A percentile compares a stretch with the other conserved stretches of the same genome.
These are phyloP conservation scores for Synergus itoensis DNA, from an alignment of 2,888 invertebrate species.

Conservation along the genomic window DNA sequence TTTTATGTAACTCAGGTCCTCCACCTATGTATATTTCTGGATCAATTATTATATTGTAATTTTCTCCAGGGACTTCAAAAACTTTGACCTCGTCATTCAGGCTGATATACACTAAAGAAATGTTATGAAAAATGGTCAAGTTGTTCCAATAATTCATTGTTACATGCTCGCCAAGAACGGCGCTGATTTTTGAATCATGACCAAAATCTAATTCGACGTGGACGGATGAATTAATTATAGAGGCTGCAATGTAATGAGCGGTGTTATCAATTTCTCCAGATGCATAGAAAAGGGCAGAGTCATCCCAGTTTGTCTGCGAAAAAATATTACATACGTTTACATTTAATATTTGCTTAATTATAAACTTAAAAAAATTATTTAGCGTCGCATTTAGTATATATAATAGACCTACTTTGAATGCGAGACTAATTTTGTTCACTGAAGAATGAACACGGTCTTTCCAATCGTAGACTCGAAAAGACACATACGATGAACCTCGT, in stretches of 20 bases:
- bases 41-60: conserved; percentile 90
- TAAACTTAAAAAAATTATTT: neutral
- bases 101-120: conserved; percentile 85
- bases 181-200: conserved; percentile 85
- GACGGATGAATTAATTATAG: conserved; percentile 90
- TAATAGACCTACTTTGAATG: conserved; percentile 85
- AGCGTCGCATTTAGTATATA: neutral
- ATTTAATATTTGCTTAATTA: neutral
- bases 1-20: conserved; percentile 90
- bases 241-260: conserved; percentile 93
- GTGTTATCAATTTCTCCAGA: conserved; percentile 93
- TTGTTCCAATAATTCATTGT: conserved; percentile 93
- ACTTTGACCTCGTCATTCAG: conserved; percentile 86
- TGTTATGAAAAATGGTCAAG: conserved; percentile 90
- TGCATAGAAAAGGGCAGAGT: conserved; percentile 95
- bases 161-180: conserved; percentile 84
- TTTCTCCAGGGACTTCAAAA: conserved; percentile 86
- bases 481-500: conserved; percentile 94
- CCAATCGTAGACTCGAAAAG: conserved; percentile 95
- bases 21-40: conserved; percentile 96
- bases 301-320: conserved; percentile 90
- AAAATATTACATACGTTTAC: neutral
- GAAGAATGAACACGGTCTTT: conserved; percentile 94
- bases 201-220: conserved; percentile 94
- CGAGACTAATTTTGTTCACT: conserved; percentile 90